Conservation (phyloP, 2,888 invertebrate species). For the Sepioteuthis lessoniana region DNA sequence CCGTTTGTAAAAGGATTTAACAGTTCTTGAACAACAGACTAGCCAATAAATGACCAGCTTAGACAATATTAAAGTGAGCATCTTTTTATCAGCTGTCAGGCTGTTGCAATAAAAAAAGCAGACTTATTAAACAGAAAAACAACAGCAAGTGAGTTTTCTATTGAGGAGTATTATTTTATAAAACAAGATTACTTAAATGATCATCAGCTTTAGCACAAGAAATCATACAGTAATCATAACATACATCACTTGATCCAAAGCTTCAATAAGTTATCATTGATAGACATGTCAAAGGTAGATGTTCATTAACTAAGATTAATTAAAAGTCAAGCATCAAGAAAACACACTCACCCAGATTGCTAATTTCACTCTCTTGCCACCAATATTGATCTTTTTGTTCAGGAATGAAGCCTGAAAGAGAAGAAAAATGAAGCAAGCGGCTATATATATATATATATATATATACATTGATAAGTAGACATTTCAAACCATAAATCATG, state of each 20-base stretch:
- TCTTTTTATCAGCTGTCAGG: background rate
- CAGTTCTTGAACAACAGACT: too few relatives aligned
- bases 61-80: too few relatives aligned
- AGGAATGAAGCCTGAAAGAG: constrained; percentile 90
- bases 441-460: too few relatives aligned
- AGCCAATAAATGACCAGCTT: too few relatives aligned
- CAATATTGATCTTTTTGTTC: constrained; percentile 92
- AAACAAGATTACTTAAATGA: background rate
- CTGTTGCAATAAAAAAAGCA: background rate
- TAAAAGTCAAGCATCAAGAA: background rate
- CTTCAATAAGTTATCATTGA: background rate
- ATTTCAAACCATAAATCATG: too few relatives aligned
- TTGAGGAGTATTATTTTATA: constrained; percentile 42
- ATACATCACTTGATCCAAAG: too few relatives aligned
- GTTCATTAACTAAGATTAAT: background rate
- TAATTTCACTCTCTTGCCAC: constrained; percentile 89
- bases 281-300: background rate
- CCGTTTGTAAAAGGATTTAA: too few relatives aligned
- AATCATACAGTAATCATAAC: background rate
- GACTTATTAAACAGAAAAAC: constrained; percentile 11
- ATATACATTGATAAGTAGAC: too few relatives aligned
- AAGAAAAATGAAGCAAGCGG: background rate
- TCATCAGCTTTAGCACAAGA: background rate
- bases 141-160: background rate
- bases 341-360: constrained; percentile 86